phyloP scores from a whole-genome alignment of 2,113 vertebrate genomes.

The Carettochelys insculpta region DNA sequence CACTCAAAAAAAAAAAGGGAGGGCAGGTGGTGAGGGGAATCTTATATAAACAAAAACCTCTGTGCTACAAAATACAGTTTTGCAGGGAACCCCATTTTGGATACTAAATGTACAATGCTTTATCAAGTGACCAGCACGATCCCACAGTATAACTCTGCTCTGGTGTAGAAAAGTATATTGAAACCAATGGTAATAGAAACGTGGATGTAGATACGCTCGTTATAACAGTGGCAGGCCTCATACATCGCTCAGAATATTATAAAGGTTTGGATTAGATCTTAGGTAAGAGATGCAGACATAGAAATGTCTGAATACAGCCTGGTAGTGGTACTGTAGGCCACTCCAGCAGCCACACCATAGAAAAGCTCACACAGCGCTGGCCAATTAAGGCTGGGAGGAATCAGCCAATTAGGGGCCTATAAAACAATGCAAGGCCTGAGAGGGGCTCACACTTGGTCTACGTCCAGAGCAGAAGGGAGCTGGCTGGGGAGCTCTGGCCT shows the following conservation, averaged over 20 bases:
- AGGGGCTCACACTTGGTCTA: too few relatives aligned
- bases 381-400: too few relatives aligned
- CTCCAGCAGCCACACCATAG: too few relatives aligned
- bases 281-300: neutral
- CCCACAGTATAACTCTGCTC: neutral
- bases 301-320: neutral
- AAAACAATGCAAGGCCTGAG: too few relatives aligned
- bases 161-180: neutral
- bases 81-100: neutral
- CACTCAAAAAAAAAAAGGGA: slow-evolving; percentile 1
- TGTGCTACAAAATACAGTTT: neutral
- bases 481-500: too few relatives aligned
- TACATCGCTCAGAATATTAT: neutral
- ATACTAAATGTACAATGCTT: neutral
- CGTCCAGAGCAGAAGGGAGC: too few relatives aligned
- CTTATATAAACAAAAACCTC: neutral
- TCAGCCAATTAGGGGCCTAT: too few relatives aligned
- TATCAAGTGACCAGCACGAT: neutral
- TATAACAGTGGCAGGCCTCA: neutral
- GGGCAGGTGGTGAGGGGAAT: too few relatives aligned
- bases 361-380: too few relatives aligned
- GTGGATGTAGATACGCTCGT: neutral
- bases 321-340: too few relatives aligned
- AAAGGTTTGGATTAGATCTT: neutral
- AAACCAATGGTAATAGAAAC: neutral